Conservation (phyloP, 2,797 vertebrate genomes). For the Myotis pilosus region DNA sequence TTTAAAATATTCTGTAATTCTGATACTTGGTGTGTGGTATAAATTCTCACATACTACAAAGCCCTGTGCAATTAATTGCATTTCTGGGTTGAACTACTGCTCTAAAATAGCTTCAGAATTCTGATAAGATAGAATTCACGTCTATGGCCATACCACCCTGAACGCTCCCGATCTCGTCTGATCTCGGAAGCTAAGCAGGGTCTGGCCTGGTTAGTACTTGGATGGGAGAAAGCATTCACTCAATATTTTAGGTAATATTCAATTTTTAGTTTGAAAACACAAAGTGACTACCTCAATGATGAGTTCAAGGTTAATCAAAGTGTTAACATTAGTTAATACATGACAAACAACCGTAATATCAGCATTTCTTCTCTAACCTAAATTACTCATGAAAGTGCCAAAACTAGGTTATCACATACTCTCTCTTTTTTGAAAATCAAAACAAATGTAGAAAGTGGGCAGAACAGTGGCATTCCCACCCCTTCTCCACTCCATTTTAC, state of each 20-base stretch:
- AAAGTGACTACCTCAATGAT: not conserved
- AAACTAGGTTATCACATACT: not conserved
- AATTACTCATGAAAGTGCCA: not conserved
- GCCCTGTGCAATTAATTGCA: not conserved
- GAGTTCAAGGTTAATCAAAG: slow-evolving; percentile 13
- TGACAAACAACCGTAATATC: not conserved
- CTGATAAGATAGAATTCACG: not conserved
- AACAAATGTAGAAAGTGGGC: not conserved
- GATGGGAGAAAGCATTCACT: not conserved
- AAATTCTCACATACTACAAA: not conserved
- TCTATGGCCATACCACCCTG: too few relatives aligned
- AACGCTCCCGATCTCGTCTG: too few relatives aligned
- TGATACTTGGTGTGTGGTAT: not conserved
- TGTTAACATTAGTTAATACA: not conserved
- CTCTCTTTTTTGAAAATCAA: not conserved
- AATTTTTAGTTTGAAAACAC: slow-evolving; percentile 32
- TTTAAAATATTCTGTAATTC: slow-evolving; percentile 27
- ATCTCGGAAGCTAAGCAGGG: too few relatives aligned
- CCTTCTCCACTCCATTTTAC: not conserved
- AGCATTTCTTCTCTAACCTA: not conserved
- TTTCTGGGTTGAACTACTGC: not conserved
- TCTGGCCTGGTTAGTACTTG: too few relatives aligned
- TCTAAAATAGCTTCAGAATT: slow-evolving; percentile 22
- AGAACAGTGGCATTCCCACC: not conserved
- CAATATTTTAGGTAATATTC: slow-evolving; percentile 14